Conservation (phyloP, 53 echinoderm and acorn worm genomes). For the Glandiceps talaboti region DNA sequence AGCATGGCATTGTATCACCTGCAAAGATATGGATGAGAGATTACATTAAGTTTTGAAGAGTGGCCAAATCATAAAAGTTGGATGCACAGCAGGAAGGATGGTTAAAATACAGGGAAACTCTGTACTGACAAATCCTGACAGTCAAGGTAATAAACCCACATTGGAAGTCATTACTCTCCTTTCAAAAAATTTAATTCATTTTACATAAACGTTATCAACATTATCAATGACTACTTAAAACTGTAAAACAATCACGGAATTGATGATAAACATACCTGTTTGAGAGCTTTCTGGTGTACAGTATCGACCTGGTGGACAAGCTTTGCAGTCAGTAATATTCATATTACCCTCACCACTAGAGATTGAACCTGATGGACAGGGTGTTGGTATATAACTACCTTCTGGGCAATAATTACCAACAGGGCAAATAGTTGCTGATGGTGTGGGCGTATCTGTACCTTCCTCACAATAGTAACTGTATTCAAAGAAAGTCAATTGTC, state of each 20-base stretch:
- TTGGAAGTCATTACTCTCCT: too few relatives aligned
- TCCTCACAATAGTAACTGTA: conserved; percentile 74
- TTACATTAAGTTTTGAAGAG: background rate
- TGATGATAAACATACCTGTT: conserved; percentile 79
- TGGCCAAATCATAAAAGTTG: background rate
- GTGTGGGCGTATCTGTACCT: conserved; percentile 64
- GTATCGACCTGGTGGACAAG: conserved; percentile 68
- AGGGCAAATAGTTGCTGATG: conserved; percentile 36
- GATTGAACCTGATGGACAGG: conserved; percentile 75
- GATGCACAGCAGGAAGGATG: background rate
- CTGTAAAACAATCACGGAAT: too few relatives aligned
- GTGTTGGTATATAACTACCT: conserved; percentile 77
- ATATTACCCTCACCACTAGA: conserved; percentile 71
- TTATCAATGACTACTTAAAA: too few relatives aligned
- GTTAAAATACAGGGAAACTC: conserved; percentile 7
- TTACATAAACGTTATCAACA: too few relatives aligned
- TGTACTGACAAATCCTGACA: background rate
- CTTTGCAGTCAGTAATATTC: conserved; percentile 53
- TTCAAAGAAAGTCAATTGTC: too few relatives aligned
- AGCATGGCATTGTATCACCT: conserved; percentile 50
- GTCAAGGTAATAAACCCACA: too few relatives aligned
- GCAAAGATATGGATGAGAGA: background rate
- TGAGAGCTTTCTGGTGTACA: conserved; percentile 88
- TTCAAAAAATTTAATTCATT: too few relatives aligned
- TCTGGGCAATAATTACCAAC: conserved; percentile 88